These are phyloP conservation scores for Malthinus seriepunctatus DNA, from an alignment of 2,888 invertebrate genomes.

Conservation along the genomic window DNA sequence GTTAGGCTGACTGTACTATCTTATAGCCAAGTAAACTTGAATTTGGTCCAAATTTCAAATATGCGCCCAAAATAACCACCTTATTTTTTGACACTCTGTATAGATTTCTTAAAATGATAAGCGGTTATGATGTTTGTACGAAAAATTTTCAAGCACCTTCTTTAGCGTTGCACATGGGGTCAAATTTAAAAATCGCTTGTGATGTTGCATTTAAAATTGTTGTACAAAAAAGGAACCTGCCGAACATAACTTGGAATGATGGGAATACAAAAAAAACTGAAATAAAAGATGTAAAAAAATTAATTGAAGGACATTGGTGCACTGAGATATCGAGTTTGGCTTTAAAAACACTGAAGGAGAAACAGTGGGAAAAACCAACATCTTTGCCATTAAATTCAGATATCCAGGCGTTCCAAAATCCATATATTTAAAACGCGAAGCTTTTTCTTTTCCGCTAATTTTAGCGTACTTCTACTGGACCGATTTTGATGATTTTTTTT, in stretches of 20 bases:
- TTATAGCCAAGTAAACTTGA: no score
- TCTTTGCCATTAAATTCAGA: conserved; percentile 15
- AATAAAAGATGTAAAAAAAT: conserved; percentile 26
- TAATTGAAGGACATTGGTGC: conserved; percentile 28
- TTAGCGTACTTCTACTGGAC: no score
- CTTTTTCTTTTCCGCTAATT: no score
- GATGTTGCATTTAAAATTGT: conserved; percentile 23
- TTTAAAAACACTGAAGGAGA: conserved; percentile 25
- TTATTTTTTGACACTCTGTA: no score
- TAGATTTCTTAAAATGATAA: no score
- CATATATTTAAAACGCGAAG: no score
- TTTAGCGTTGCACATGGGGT: conserved; percentile 25
- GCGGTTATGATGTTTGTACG: conserved; percentile 19
- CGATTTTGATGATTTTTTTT: no score
- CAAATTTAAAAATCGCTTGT: conserved; percentile 21
- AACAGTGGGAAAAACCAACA: conserved; percentile 20
- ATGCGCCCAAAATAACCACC: no score
- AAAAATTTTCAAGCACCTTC: conserved; percentile 27
- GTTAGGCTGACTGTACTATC: no score
- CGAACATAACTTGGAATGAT: conserved; percentile 17
- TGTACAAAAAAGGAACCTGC: conserved; percentile 22
- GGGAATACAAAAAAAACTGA: conserved; percentile 14
- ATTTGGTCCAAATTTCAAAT: no score
- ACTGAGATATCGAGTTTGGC: conserved; percentile 29
- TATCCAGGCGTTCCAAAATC: conserved; percentile 18